Conservation (phyloP, 1,140 invertebrate species). For the Drosophila athabasca region DNA sequence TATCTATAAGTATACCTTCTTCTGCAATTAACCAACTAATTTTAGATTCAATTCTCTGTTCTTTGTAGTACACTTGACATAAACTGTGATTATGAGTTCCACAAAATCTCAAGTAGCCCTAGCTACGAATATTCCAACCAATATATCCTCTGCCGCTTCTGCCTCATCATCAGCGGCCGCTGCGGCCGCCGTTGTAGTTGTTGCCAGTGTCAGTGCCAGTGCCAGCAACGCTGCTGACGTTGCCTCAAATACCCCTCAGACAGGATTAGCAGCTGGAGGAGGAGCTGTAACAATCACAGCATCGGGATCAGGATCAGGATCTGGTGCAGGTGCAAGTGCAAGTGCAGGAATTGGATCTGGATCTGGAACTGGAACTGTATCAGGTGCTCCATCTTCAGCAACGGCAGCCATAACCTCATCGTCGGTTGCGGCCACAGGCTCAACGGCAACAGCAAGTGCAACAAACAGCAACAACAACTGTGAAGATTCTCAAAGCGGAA, state of each 20-base stretch:
- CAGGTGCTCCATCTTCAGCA: conserved; percentile 38
- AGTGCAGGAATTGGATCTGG: conserved; percentile 5
- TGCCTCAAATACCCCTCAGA: conserved; percentile 56
- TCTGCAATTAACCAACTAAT: neutral
- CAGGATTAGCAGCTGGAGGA: conserved; percentile 28
- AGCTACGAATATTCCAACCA: conserved; percentile 83
- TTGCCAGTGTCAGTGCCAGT: conserved; percentile 57
- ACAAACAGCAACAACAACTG: conserved; percentile 56
- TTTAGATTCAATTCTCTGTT: neutral
- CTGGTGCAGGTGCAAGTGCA: neutral
- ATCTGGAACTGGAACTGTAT: conserved; percentile 27
- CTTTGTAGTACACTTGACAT: conserved; percentile 77
- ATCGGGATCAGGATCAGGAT: conserved; percentile 36
- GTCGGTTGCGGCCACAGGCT: conserved; percentile 28
- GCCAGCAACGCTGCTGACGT: conserved; percentile 52
- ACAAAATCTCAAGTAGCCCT: conserved; percentile 83
- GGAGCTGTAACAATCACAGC: conserved; percentile 22
- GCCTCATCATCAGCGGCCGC: conserved; percentile 72
- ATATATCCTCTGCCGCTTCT: conserved; percentile 73
- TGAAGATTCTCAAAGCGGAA: conserved; percentile 57
- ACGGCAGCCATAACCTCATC: conserved; percentile 31
- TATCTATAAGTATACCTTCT: too few relatives aligned
- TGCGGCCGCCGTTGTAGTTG: conserved; percentile 71
- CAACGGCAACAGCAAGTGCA: conserved; percentile 29
- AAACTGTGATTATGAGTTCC: conserved; percentile 84